These are phyloP conservation scores for Ciconia boyciana DNA, from an alignment of 2,113 vertebrate genomes.

Conservation along the genomic window DNA sequence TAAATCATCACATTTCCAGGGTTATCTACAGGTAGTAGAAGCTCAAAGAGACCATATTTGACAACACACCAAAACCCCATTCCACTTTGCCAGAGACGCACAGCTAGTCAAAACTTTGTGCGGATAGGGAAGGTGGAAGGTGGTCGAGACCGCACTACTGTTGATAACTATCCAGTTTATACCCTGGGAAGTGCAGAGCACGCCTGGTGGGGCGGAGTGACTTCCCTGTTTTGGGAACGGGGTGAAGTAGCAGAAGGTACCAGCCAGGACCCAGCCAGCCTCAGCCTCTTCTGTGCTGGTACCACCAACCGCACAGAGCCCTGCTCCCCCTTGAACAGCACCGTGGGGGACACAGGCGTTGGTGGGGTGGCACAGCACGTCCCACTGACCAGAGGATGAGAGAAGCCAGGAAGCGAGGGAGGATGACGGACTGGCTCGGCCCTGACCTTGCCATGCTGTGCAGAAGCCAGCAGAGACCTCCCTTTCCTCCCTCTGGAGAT, in stretches of 20 bases:
- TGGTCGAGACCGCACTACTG: not conserved
- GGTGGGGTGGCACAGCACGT: not conserved
- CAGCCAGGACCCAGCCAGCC: not conserved
- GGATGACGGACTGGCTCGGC: not conserved
- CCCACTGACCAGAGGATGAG: not conserved
- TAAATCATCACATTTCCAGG: not conserved
- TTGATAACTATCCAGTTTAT: not conserved
- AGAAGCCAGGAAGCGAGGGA: not conserved
- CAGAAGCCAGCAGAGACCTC: not conserved
- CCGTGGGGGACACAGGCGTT: fast-evolving
- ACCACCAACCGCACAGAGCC: not conserved
- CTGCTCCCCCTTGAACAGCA: not conserved
- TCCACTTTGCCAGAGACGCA: not conserved
- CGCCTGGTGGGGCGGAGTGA: not conserved
- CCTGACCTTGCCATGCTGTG: not conserved
- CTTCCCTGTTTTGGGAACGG: not conserved
- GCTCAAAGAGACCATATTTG: not conserved
- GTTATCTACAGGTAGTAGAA: not conserved
- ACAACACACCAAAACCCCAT: not conserved
- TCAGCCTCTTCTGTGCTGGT: not conserved
- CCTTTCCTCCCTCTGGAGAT: not conserved
- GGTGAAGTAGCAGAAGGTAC: not conserved
- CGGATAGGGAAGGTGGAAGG: not conserved
- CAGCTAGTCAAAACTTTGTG: not conserved
- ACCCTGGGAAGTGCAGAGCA: not conserved